These are phyloP conservation scores for Cryptops parisi DNA, from an alignment of 2,888 invertebrate genomes.

Conservation along the genomic window DNA sequence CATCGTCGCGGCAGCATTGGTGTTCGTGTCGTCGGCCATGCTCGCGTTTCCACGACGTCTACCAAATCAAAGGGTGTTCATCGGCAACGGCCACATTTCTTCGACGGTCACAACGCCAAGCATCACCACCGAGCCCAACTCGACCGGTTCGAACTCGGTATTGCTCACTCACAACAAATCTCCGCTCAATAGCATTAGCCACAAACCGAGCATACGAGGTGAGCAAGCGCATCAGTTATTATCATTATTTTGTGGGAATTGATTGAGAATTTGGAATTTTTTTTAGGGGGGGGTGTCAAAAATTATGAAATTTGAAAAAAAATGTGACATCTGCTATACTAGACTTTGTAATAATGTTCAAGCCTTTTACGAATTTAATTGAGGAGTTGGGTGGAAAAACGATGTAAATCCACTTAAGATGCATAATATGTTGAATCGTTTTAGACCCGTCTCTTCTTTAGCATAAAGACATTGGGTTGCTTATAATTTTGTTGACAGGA, in stretches of 20 bases:
- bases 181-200: neutral
- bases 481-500: no score
- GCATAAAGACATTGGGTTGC: no score
- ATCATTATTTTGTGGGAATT: no score
- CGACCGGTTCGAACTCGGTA: neutral
- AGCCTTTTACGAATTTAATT: no score
- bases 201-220: conserved; percentile 10
- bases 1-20: conserved; percentile 64
- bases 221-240: neutral
- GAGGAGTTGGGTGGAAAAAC: no score
- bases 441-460: no score
- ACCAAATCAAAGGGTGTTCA: conserved; percentile 19
- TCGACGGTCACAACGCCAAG: neutral
- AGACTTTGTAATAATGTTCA: no score
- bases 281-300: no score
- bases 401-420: no score
- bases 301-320: no score
- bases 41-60: conserved; percentile 77
- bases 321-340: no score
- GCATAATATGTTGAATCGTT: neutral
- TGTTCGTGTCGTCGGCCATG: conserved; percentile 72
- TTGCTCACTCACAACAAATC: neutral
- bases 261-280: no score
- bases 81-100: neutral
- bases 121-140: neutral